phyloP scores from a whole-genome alignment of 2,113 vertebrate genomes.

The Macrotus californicus region DNA sequence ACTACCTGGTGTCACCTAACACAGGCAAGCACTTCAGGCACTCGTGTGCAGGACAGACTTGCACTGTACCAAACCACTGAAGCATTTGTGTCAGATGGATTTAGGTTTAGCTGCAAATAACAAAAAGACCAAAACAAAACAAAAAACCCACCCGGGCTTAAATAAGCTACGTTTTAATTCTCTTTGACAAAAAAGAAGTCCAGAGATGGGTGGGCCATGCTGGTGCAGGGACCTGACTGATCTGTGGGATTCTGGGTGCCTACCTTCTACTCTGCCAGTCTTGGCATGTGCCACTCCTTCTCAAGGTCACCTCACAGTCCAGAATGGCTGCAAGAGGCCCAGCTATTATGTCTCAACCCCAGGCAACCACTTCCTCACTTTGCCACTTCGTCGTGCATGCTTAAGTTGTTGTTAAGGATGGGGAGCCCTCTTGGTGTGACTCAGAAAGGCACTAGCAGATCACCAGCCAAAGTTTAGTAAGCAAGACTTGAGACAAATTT shows the following conservation, averaged over 20 bases:
- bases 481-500: neutral
- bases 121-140: neutral
- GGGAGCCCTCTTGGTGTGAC: neutral
- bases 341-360: neutral
- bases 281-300: neutral
- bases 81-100: neutral
- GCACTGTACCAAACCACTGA: neutral
- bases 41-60: neutral
- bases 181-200: neutral
- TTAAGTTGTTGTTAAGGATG: neutral
- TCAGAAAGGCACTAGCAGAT: neutral
- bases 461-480: neutral
- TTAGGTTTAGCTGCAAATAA: neutral
- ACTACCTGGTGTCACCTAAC: neutral
- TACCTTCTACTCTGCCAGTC: neutral
- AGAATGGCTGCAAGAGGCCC: neutral
- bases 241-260: neutral
- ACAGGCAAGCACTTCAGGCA: neutral
- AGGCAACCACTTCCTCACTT: neutral
- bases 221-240: neutral
- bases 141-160: neutral
- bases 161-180: neutral
- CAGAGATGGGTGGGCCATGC: neutral
- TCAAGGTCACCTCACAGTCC: neutral
- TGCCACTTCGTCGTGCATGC: neutral